A percentile compares a stretch with the other conserved stretches of the same genome.
Conservation (phyloP, 1,140 invertebrate species). For the Sogatella furcifera region DNA sequence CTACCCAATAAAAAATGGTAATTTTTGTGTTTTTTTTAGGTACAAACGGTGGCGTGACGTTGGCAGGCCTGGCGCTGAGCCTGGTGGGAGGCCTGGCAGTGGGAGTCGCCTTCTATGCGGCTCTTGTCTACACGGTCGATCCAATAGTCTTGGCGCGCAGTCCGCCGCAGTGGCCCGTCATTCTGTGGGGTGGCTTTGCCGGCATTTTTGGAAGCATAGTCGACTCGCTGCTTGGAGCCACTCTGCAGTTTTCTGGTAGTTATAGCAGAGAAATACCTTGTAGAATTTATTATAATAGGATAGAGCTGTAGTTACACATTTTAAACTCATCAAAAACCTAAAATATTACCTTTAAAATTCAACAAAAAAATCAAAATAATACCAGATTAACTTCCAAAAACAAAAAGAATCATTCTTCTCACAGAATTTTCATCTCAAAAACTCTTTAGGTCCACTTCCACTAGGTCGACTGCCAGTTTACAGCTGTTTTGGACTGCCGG, state of each 20-base stretch:
- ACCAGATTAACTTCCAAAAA: too few species aligned
- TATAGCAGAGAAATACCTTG: neutral
- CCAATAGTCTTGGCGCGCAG: conserved; percentile 42
- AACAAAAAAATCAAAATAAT: too few species aligned
- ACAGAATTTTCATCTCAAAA: too few species aligned
- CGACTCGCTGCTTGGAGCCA: conserved; percentile 76
- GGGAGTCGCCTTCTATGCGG: conserved; percentile 61
- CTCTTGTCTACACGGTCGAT: conserved; percentile 52
- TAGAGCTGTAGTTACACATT: too few species aligned
- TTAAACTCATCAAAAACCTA: too few species aligned
- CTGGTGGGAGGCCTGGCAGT: conserved; percentile 60
- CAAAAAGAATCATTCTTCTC: too few species aligned
- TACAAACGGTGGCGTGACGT: conserved; percentile 72
- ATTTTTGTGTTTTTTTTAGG: conserved; percentile 38
- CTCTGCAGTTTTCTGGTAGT: conserved; percentile 74
- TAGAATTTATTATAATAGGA: too few species aligned
- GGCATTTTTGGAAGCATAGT: conserved; percentile 72
- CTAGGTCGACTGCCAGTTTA: too few species aligned
- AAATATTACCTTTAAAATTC: too few species aligned
- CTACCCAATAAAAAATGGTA: too few species aligned
- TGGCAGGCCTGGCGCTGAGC: conserved; percentile 59
- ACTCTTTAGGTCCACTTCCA: too few species aligned
- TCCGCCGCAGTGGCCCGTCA: conserved; percentile 71
- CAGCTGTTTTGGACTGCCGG: too few species aligned
- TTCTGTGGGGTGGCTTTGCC: conserved; percentile 54